Conservation (phyloP, 2,797 vertebrate species). For the Sebastes taczanowskii region DNA sequence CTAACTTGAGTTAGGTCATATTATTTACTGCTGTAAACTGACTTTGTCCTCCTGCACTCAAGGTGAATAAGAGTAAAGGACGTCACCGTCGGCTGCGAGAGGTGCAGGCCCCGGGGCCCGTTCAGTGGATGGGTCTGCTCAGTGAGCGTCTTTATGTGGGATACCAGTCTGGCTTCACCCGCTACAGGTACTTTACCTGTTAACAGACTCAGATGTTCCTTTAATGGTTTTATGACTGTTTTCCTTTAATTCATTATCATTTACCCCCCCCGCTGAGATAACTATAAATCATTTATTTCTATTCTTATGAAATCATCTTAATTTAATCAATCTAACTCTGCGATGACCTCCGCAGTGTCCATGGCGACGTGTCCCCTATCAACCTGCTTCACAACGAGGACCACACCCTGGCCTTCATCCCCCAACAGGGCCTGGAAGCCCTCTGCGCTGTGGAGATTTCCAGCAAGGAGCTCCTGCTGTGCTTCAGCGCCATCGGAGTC, state of each 20-base stretch:
- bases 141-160: conserved; percentile 94
- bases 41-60: neutral
- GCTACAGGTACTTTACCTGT: conserved; percentile 77
- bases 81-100: conserved; percentile 94
- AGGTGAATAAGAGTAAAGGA: conserved; percentile 90
- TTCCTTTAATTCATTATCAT: neutral
- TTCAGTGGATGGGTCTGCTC: conserved; percentile 97
- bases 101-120: conserved; percentile 87
- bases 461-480: conserved; percentile 96
- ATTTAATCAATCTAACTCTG: neutral
- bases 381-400: conserved; percentile 93
- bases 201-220: neutral
- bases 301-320: neutral
- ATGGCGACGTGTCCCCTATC: conserved; percentile 85
- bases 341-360: conserved; percentile 72
- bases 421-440: conserved; percentile 89
- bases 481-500: conserved; percentile 95
- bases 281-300: neutral
- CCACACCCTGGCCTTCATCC: conserved; percentile 94
- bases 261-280: neutral
- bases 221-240: neutral
- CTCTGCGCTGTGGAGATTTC: conserved; percentile 97
- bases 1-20: neutral
- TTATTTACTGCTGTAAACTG: neutral
- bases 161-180: conserved; percentile 93